Percentiles rank a stretch among this genome's conserved stretches.
These are phyloP conservation scores for Eupithecia dodoneata DNA, from an alignment of 2,888 invertebrate genomes.

Conservation along the genomic window DNA sequence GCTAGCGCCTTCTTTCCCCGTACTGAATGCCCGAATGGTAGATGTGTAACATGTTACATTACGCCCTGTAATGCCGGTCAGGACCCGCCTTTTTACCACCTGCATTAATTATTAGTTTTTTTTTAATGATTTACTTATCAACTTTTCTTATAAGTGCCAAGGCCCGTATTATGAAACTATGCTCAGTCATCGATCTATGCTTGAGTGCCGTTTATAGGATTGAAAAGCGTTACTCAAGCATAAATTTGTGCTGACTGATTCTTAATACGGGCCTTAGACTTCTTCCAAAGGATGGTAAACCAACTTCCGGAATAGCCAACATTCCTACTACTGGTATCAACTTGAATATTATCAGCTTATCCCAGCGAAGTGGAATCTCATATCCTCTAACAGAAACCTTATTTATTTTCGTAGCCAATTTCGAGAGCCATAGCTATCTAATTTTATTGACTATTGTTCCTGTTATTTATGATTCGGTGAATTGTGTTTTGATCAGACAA, in stretches of 20 bases:
- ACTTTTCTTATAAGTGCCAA: neutral
- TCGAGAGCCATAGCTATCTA: constrained; percentile 61
- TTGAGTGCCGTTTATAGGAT: too few relatives aligned
- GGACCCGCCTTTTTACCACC: too few relatives aligned
- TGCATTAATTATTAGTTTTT: too few relatives aligned
- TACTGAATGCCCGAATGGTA: too few relatives aligned
- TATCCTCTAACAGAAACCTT: constrained; percentile 60
- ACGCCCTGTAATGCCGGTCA: too few relatives aligned
- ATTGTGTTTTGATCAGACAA: constrained; percentile 78
- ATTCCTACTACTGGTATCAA: constrained; percentile 45
- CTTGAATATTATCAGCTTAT: constrained; percentile 59
- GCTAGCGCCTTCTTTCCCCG: too few relatives aligned
- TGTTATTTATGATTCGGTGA: constrained; percentile 77
- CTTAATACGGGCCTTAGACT: neutral
- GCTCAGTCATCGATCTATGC: too few relatives aligned
- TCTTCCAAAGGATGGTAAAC: constrained; percentile 1
- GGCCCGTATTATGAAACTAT: too few relatives aligned
- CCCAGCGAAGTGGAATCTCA: constrained; percentile 57
- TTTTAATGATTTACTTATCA: neutral
- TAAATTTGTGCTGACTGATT: too few relatives aligned
- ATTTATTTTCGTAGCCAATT: constrained; percentile 69
- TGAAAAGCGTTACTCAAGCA: too few relatives aligned
- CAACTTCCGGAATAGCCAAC: constrained; percentile 11
- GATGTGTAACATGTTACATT: too few relatives aligned
- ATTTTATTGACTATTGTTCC: constrained; percentile 81